Base-by-base conservation (phyloP, 2,113 vertebrate species). In the Odocoileus hemionus region DNA sequence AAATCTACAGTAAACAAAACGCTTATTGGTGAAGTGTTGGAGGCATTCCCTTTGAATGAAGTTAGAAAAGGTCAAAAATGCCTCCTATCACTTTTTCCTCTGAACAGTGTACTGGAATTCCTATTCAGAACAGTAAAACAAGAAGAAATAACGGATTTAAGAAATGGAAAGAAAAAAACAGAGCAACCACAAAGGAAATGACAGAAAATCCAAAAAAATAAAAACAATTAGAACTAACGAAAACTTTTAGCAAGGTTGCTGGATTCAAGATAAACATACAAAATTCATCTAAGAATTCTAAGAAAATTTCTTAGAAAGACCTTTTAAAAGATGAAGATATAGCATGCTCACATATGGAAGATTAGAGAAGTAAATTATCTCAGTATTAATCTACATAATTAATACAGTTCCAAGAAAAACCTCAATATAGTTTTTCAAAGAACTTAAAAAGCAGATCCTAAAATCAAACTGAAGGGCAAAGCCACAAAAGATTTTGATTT, bases 21-120 rank as follows among this genome's bases (percentile, higher is more conserved):
- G 11, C 54, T 85, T 67, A 50, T 1, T 80, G 12, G 12, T 64
- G 2, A 88, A 36, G 25, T 61, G 13, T 33, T 50, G 7, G 25
- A 89, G 78, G 30, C 16, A 78, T 70, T 92, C 47, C n/a, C 50
- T 96, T 93, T 61, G 58, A 95, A 95, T 61, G 67, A 95, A 95
- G 86, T 86, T 47, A 74, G 45, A 80, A 93, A 90, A 93, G 55
- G 76, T 50, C 43, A 86, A 89, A 79, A 78, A 86, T n/a, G 67
- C 15, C 33, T 54, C 83, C 23, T 61, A 61, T 45, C 45, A 61
- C 23, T 93, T 96, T 47, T 67, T 70, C 33, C 80, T 58, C 15
- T 55, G 33, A 70, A 82, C n/a, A 78, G 17, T 78, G 54, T 89
- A 76, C 54, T 78, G 36, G 45, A 94, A 67, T 33, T 52, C 43